Evolutionary conservation across 1,140 invertebrate genomes (phyloP), one percentile per base, ranked within the genome.

Genomic region (Proales similis): DNA sequence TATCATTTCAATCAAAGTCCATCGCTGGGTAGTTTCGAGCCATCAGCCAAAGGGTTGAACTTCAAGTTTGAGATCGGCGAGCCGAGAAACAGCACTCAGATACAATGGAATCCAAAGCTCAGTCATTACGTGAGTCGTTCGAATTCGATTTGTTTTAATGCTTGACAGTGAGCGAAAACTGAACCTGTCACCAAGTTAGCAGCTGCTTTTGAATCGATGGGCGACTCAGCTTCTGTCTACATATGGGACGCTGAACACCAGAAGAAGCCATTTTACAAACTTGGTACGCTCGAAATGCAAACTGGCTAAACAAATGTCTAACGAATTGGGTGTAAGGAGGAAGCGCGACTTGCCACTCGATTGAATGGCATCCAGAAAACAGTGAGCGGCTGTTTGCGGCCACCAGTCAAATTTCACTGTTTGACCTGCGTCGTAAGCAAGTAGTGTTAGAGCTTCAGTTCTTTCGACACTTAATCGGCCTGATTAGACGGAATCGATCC

Each of bases 31-130:
- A n/a, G n/a, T n/a, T n/a, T n/a, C n/a, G n/a, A n/a, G n/a, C n/a
- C n/a, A n/a, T n/a, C n/a, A n/a, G n/a, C n/a, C n/a, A n/a, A n/a
- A n/a, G n/a, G n/a, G n/a, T n/a, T n/a, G n/a, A n/a, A n/a, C n/a
- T n/a, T n/a, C n/a, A n/a, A n/a, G n/a, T n/a, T 36, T 57, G n/a
- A 57, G 22, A 39, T 57, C 20, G 51, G 36, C 14, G n/a, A n/a
- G 20, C 6, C 33, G 4, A 57, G 19, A 57, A 57, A 57, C 39
- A 30, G 51, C 19, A 57, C 39, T 24, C 51, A 57, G 45, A 57
- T 57, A 7, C 36, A 57, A 43, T 57, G 51, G 51, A 57, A 39
- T 42, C 36, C 36, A 4, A 57, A n/a, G n/a, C n/a, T n/a, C 7
- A 11, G 45, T 42, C 1, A 9, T 11, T 3, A 42, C 33, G 12